A percentile compares a stretch with the other conserved stretches of the same genome.
phyloP scores from a whole-genome alignment of 2,113 vertebrate genomes.

The Notothenia rossii region DNA sequence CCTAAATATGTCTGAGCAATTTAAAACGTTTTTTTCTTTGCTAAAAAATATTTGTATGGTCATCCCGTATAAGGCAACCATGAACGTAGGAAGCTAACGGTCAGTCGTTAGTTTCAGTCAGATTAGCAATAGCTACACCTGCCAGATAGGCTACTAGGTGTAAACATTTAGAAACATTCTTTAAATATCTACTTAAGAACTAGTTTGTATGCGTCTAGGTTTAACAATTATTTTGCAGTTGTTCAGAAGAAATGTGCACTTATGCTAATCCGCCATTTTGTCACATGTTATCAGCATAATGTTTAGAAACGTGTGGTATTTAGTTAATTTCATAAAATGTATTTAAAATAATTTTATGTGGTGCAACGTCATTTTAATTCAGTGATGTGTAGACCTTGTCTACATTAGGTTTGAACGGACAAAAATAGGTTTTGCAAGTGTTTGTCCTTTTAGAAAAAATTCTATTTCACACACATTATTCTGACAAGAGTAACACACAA shows the following conservation, averaged over 20 bases:
- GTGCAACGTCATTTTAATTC: not conserved
- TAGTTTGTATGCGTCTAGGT: no score
- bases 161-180: no score
- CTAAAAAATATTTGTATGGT: not conserved
- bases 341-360: not conserved
- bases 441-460: no score
- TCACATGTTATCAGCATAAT: not conserved
- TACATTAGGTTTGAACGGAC: not conserved
- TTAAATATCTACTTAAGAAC: no score
- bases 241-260: not conserved
- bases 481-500: slow-evolving; percentile 4
- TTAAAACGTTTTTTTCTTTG: not conserved
- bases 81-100: not conserved
- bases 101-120: not conserved
- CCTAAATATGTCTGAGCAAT: not conserved
- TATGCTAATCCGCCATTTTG: not conserved
- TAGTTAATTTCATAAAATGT: not conserved
- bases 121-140: no score
- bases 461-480: not conserved
- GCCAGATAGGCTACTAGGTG: no score
- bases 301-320: not conserved
- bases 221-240: not conserved
- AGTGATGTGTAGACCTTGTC: not conserved
- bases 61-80: not conserved
- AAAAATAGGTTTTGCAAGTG: not conserved